Percentiles rank a stretch among this genome's conserved stretches.
phyloP scores from a whole-genome alignment of 2,888 invertebrate genomes.

The Morpho deidamia region DNA sequence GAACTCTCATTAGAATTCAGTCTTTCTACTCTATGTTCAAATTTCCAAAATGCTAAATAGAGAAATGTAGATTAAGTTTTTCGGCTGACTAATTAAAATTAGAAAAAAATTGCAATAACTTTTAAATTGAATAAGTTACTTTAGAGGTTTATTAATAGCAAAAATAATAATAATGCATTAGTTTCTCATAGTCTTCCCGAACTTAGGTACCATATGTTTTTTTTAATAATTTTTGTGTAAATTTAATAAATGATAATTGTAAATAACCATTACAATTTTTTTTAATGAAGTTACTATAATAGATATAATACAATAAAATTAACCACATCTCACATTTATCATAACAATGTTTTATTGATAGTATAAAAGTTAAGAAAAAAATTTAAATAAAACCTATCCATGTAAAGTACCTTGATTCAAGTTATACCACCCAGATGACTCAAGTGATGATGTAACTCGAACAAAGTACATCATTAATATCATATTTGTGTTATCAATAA shows the following conservation, averaged over 20 bases:
- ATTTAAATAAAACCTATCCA: slow-evolving; percentile 24
- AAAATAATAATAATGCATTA: too few relatives aligned
- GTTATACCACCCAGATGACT: slow-evolving; percentile 32
- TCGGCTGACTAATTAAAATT: too few relatives aligned
- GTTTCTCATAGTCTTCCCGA: too few relatives aligned
- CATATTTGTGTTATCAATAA: slow-evolving; percentile 55
- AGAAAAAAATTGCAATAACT: too few relatives aligned
- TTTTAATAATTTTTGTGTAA: too few relatives aligned
- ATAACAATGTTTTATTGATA: slow-evolving; percentile 23
- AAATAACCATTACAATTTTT: background rate
- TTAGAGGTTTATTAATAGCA: too few relatives aligned
- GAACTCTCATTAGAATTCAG: too few relatives aligned
- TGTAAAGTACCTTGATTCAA: slow-evolving; percentile 24
- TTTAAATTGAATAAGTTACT: too few relatives aligned
- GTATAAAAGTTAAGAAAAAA: slow-evolving; percentile 26
- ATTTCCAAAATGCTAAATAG: too few relatives aligned
- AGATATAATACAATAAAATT: slow-evolving; percentile 22
- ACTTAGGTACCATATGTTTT: too few relatives aligned
- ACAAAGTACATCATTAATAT: slow-evolving; percentile 49
- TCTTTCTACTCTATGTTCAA: too few relatives aligned
- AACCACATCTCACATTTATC: slow-evolving; percentile 20
- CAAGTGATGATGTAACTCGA: slow-evolving; percentile 44
- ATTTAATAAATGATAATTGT: background rate
- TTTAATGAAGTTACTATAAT: slow-evolving; percentile 9
- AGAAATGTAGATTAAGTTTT: too few relatives aligned